Conservation (phyloP, 2,113 vertebrate species). For the Leptobrachium leishanense region DNA sequence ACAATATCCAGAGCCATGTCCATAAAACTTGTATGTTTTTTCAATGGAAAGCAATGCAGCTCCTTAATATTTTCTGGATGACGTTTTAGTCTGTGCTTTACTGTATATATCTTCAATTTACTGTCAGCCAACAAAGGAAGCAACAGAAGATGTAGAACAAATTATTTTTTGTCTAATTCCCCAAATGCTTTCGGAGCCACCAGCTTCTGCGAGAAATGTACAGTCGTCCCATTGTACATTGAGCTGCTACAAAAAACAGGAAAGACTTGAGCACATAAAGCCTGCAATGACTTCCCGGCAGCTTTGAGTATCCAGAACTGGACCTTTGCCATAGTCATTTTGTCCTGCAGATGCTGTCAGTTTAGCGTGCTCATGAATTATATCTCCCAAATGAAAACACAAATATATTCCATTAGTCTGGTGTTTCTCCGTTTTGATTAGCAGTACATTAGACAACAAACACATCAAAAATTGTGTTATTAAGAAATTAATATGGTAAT, state of each 20-base stretch:
- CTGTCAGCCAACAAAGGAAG: conserved; percentile 43
- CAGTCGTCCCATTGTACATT: conserved; percentile 53
- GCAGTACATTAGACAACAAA: too few species aligned
- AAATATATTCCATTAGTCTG: not conserved
- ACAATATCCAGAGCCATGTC: conserved; percentile 3
- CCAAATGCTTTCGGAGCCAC: conserved; percentile 56
- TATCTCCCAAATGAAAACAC: conserved; percentile 47
- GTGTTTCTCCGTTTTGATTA: not conserved
- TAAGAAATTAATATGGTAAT: too few species aligned
- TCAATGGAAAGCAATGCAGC: conserved; percentile 15
- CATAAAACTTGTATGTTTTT: conserved; percentile 18
- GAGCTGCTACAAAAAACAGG: conserved; percentile 56
- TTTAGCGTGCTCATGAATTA: conserved; percentile 53
- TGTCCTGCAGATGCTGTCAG: conserved; percentile 56
- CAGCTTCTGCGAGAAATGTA: conserved; percentile 54
- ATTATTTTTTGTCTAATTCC: conserved; percentile 60
- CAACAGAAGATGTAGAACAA: conserved; percentile 54
- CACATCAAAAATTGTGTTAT: too few species aligned
- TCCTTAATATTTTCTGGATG: conserved; percentile 15
- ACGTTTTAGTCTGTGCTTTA: conserved; percentile 26
- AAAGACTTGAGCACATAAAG: conserved; percentile 51
- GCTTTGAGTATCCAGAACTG: conserved; percentile 56
- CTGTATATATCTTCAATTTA: conserved; percentile 28
- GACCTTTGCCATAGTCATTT: conserved; percentile 55
- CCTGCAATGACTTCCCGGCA: conserved; percentile 55